phyloP scores from a whole-genome alignment of 2,888 invertebrate species.

The Drosophila monieri region DNA sequence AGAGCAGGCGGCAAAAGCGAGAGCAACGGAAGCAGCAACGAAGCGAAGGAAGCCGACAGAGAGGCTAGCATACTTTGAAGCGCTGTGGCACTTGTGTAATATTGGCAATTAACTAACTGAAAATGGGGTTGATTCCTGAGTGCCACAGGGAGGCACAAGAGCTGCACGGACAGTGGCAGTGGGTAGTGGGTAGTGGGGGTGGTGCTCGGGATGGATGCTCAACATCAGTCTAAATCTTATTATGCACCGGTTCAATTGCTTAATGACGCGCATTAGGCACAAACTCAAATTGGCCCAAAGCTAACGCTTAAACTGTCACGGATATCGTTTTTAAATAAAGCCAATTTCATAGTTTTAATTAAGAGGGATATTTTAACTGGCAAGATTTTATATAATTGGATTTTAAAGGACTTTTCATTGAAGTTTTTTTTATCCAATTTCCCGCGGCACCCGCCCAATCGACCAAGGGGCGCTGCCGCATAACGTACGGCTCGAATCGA shows the following conservation, averaged over 20 bases:
- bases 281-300: conserved; percentile 8
- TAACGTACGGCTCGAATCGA: no score
- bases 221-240: conserved; percentile 33
- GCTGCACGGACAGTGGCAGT: not conserved
- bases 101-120: conserved; percentile 75
- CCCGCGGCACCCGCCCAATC: no score
- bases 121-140: conserved; percentile 78
- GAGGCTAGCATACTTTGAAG: conserved; percentile 56
- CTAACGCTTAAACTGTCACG: not conserved
- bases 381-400: not conserved
- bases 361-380: no score
- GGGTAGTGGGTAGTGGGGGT: not conserved
- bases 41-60: conserved; percentile 7
- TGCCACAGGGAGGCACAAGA: conserved; percentile 37
- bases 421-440: no score
- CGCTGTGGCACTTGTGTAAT: conserved; percentile 74
- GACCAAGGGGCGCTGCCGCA: no score
- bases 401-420: not conserved
- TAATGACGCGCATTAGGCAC: conserved; percentile 25
- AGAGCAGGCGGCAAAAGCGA: conserved; percentile 4
- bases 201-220: conserved; percentile 25
- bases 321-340: not conserved
- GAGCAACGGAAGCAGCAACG: conserved; percentile 15
- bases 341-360: not conserved
- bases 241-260: conserved; percentile 29